Conservation (phyloP, 2,888 invertebrate species). For the Eledone cirrhosa region DNA sequence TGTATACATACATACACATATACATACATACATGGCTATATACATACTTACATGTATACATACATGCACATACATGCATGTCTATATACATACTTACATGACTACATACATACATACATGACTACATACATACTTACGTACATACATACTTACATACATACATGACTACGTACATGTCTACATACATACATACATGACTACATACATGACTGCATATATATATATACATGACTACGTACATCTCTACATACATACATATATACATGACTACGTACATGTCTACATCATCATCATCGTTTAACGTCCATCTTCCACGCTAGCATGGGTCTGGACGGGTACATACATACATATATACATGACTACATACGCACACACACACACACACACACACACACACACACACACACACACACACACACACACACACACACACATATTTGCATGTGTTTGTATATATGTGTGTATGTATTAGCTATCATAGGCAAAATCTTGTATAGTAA, state of each 20-base stretch:
- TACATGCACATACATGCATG: too few relatives aligned
- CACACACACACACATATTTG: background rate
- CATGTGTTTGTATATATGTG: background rate
- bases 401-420: background rate
- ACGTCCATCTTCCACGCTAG: too few relatives aligned
- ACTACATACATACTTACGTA: too few relatives aligned
- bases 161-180: too few relatives aligned
- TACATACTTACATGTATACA: background rate
- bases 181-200: background rate
- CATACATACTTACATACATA: too few relatives aligned
- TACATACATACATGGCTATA: background rate
- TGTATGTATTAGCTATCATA: background rate
- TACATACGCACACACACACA: background rate
- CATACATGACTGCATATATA: background rate
- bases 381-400: background rate
- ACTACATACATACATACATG: background rate
- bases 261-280: background rate
- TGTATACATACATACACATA: background rate
- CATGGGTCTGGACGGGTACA: too few relatives aligned
- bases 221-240: background rate
- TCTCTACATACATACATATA: background rate
- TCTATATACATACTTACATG: background rate
- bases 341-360: background rate
- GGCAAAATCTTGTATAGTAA: too few relatives aligned
- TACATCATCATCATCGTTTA: too few relatives aligned